phyloP scores from a whole-genome alignment of 2,888 invertebrate species.

The Spatulosminthurus flaviceps region DNA sequence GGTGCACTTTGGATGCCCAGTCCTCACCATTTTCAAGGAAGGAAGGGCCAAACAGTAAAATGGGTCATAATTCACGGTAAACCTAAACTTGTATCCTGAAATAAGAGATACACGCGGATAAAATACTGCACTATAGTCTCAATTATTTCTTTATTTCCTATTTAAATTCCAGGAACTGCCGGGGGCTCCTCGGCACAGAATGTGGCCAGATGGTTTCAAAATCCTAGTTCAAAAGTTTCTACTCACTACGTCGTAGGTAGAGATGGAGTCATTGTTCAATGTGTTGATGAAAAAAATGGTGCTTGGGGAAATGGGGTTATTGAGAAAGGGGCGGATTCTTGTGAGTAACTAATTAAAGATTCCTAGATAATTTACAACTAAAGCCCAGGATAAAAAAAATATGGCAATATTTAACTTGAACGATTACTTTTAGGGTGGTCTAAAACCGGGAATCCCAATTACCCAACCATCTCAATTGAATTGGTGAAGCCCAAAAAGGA shows the following conservation, averaged over 20 bases:
- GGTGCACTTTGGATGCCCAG: conserved; percentile 1
- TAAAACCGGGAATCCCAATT: conserved; percentile 41
- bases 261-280: conserved; percentile 53
- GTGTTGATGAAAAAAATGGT: conserved; percentile 49
- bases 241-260: conserved; percentile 54
- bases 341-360: conserved; percentile 39
- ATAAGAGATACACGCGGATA: background rate
- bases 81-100: background rate
- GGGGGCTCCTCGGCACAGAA: conserved; percentile 51
- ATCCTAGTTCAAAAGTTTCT: conserved; percentile 47
- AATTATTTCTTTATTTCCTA: too few species aligned
- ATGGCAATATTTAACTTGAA: background rate
- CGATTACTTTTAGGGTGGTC: conserved; percentile 49
- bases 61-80: conserved; percentile 19
- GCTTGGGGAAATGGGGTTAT: conserved; percentile 57
- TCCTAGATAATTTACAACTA: too few species aligned
- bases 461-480: conserved; percentile 52
- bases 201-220: conserved; percentile 54
- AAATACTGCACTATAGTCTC: background rate
- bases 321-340: conserved; percentile 55
- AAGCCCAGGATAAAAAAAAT: too few species aligned
- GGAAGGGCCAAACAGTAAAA: background rate
- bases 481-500: conserved; percentile 50
- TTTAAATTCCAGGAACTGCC: conserved; percentile 46
- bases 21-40: background rate